phyloP scores from a whole-genome alignment of 2,888 invertebrate species.

The Polydesmus complanatus region DNA sequence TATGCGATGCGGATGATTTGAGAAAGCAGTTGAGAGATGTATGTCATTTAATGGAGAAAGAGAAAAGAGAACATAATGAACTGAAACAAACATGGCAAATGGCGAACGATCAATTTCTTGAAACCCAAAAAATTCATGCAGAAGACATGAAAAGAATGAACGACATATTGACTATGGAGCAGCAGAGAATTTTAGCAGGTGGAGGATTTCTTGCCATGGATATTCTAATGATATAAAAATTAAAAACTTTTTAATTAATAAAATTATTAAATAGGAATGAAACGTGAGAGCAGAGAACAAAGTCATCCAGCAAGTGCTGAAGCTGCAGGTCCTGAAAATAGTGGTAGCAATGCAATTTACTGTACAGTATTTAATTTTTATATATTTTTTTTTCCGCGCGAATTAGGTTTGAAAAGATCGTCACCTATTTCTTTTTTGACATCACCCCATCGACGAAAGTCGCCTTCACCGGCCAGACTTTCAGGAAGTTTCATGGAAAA shows the following conservation, averaged over 20 bases:
- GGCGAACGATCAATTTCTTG: slow-evolving; percentile 39
- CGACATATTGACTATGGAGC: slow-evolving; percentile 33
- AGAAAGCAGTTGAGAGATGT: slow-evolving; percentile 32
- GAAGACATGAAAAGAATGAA: slow-evolving; percentile 36
- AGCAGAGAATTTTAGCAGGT: slow-evolving; percentile 34
- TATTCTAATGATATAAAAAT: neutral
- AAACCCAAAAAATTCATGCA: slow-evolving; percentile 36
- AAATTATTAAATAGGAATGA: neutral
- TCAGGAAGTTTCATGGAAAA: neutral
- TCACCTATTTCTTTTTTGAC: slow-evolving; percentile 11
- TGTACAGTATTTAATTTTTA: no score
- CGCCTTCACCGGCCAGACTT: slow-evolving; percentile 10
- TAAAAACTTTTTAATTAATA: neutral
- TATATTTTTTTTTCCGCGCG: no score
- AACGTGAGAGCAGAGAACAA: neutral
- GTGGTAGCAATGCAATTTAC: neutral
- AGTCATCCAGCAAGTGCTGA: neutral
- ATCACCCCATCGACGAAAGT: slow-evolving; percentile 9
- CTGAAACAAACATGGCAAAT: slow-evolving; percentile 37
- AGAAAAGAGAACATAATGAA: slow-evolving; percentile 33
- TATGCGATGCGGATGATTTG: slow-evolving; percentile 35
- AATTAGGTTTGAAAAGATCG: slow-evolving; percentile 5
- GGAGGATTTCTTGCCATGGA: neutral
- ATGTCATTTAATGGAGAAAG: slow-evolving; percentile 33
- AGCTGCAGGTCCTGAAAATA: neutral